Evolutionary conservation across 2,888 invertebrate genomes (phyloP).

Genomic region (Anagyrus pseudococci): DNA sequence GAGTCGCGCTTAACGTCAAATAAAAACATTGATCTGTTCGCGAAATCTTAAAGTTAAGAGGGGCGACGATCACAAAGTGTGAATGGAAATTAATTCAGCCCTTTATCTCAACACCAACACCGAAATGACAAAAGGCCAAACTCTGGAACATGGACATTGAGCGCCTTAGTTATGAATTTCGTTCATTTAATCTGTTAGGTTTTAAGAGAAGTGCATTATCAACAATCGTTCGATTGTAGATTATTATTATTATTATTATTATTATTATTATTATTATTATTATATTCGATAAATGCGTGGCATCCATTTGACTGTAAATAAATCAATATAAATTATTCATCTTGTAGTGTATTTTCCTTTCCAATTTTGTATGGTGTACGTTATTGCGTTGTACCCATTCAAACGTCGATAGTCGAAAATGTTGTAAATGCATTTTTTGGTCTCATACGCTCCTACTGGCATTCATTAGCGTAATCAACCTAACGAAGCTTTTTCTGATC

Average conservation of each 20-base stretch:
- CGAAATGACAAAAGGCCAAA: constrained; percentile 33
- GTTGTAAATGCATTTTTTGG: constrained; percentile 39
- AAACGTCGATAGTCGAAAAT: constrained; percentile 27
- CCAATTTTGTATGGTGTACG: constrained; percentile 10
- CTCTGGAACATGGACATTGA: constrained; percentile 40
- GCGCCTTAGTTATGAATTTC: constrained; percentile 34
- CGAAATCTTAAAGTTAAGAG: constrained; percentile 19
- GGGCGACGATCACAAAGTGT: constrained; percentile 30
- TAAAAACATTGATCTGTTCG: constrained; percentile 43
- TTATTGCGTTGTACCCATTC: constrained; percentile 11
- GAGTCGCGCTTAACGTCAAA: constrained; percentile 40
- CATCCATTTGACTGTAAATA: constrained; percentile 47
- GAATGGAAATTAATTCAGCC: constrained; percentile 29
- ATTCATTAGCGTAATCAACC: too few species aligned
- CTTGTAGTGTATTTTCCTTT: constrained; percentile 39
- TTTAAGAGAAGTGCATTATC: constrained; percentile 45
- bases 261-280: constrained; percentile 11
- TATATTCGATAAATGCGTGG: constrained; percentile 17
- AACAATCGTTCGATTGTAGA: constrained; percentile 42
- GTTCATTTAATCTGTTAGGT: constrained; percentile 29
- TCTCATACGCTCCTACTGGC: constrained; percentile 11
- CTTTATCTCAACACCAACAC: constrained; percentile 38
- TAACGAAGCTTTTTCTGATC: constrained; percentile 23
- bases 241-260: too few species aligned
- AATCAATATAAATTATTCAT: constrained; percentile 48